Percentiles rank a stretch among this genome's conserved stretches.
These are phyloP conservation scores for Fragum sueziense DNA, from an alignment of 2,888 invertebrate genomes.

Conservation along the genomic window DNA sequence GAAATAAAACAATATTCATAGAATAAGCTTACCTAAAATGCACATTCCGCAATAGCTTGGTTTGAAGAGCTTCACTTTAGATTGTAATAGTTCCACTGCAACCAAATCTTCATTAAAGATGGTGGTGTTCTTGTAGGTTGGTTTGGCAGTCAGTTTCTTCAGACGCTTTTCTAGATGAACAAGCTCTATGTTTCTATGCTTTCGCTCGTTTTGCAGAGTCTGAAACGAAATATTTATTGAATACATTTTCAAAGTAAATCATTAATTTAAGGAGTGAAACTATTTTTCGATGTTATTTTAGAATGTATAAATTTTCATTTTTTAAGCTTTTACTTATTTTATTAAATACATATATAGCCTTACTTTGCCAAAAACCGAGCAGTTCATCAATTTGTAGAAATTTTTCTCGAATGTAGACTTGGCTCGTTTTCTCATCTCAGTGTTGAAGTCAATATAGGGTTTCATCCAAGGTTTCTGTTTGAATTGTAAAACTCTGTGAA, in stretches of 20 bases:
- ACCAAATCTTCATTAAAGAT: constrained; percentile 79
- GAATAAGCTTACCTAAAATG: constrained; percentile 13
- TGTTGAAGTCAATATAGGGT: constrained; percentile 75
- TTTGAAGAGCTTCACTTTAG: constrained; percentile 39
- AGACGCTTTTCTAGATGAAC: constrained; percentile 23
- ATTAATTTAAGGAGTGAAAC: neutral
- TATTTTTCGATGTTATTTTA: too few relatives aligned
- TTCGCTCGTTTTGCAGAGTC: constrained; percentile 35
- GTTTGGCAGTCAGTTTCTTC: constrained; percentile 41
- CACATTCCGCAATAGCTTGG: constrained; percentile 74
- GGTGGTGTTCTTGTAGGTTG: constrained; percentile 49
- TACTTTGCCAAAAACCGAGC: constrained; percentile 80
- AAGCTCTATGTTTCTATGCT: constrained; percentile 27
- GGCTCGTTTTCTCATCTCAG: constrained; percentile 53
- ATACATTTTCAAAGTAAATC: neutral
- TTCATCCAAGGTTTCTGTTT: constrained; percentile 75
- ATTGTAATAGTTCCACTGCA: constrained; percentile 72
- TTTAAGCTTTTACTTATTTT: too few relatives aligned
- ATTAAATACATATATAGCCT: too few relatives aligned
- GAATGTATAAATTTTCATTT: too few relatives aligned
- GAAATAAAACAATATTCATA: neutral
- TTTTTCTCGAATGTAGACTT: constrained; percentile 75
- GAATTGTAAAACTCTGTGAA: constrained; percentile 75
- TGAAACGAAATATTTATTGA: constrained; percentile 15
- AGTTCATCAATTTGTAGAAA: constrained; percentile 70